phyloP scores from a whole-genome alignment of 2,888 invertebrate genomes.

The Conchocele bisecta region DNA sequence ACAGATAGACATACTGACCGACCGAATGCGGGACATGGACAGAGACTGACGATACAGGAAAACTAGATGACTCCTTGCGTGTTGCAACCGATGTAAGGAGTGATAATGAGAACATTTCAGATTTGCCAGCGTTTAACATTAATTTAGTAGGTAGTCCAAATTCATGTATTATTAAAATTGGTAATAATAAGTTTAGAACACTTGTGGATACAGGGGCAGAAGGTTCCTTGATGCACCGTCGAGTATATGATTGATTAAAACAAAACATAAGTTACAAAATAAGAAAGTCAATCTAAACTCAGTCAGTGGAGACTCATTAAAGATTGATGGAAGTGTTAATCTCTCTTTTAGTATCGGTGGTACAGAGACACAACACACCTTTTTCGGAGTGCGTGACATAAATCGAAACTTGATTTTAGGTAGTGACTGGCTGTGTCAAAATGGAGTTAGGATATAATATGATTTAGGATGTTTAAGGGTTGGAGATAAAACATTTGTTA shows the following conservation, averaged over 20 bases:
- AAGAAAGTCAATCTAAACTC: constrained; percentile 16
- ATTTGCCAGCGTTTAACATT: not conserved
- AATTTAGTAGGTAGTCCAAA: constrained; percentile 19
- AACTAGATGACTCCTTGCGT: too few relatives aligned
- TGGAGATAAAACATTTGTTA: not conserved
- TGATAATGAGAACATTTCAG: too few relatives aligned
- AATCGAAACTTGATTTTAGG: constrained; percentile 20
- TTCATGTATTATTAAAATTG: constrained; percentile 32
- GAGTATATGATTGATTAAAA: constrained; percentile 27
- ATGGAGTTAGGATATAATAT: constrained; percentile 13
- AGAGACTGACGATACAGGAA: too few relatives aligned
- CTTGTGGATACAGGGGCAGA: constrained; percentile 40
- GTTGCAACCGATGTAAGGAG: too few relatives aligned
- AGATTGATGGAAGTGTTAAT: constrained; percentile 20
- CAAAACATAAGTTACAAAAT: constrained; percentile 7
- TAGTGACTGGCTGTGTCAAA: constrained; percentile 5
- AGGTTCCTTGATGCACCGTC: constrained; percentile 30
- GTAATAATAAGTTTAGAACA: constrained; percentile 19
- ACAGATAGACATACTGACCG: not conserved
- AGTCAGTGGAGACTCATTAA: constrained; percentile 6
- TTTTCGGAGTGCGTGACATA: constrained; percentile 16
- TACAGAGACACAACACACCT: constrained; percentile 5
- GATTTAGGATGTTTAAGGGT: constrained; percentile 20
- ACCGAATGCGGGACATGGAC: not conserved
- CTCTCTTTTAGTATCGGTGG: constrained; percentile 18